Percentiles rank a stretch among this genome's conserved stretches.
These are phyloP conservation scores for Phylloscopus trochilus DNA, from an alignment of 2,113 vertebrate genomes.

Conservation along the genomic window DNA sequence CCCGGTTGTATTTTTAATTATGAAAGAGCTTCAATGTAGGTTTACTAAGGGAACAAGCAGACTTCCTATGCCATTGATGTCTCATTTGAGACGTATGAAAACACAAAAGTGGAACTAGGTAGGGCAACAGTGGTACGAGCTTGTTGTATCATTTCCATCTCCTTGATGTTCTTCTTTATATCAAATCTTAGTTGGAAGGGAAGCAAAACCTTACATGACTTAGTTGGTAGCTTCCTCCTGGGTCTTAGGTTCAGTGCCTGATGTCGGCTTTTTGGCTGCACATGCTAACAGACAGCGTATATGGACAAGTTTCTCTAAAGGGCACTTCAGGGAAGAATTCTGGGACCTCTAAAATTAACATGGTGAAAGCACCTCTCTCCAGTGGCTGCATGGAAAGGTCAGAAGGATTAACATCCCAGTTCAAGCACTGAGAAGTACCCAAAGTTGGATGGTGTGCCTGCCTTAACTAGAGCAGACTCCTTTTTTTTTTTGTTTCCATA, in stretches of 20 bases:
- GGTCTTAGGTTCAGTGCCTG: neutral
- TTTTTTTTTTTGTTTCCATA: no score
- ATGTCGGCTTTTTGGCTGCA: neutral
- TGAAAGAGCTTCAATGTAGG: neutral
- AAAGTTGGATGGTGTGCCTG: neutral
- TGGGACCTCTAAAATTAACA: neutral
- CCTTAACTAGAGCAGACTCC: neutral
- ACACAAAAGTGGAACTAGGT: neutral
- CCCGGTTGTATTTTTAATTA: neutral
- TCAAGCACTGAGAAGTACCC: neutral
- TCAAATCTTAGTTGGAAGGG: neutral
- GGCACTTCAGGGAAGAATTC: neutral
- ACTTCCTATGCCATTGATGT: neutral
- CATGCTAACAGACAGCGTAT: neutral
- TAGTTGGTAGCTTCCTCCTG: neutral
- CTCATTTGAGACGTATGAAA: neutral
- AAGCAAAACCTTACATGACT: neutral
- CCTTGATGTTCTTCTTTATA: neutral
- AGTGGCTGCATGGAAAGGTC: neutral
- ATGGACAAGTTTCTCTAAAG: neutral
- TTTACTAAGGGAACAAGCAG: neutral
- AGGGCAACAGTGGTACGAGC: neutral
- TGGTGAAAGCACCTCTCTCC: neutral
- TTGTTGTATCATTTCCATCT: neutral
- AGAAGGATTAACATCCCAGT: neutral